Percentiles rank a stretch among this genome's conserved stretches.
Conservation (phyloP, 2,797 vertebrate genomes). For the Anableps anableps region DNA sequence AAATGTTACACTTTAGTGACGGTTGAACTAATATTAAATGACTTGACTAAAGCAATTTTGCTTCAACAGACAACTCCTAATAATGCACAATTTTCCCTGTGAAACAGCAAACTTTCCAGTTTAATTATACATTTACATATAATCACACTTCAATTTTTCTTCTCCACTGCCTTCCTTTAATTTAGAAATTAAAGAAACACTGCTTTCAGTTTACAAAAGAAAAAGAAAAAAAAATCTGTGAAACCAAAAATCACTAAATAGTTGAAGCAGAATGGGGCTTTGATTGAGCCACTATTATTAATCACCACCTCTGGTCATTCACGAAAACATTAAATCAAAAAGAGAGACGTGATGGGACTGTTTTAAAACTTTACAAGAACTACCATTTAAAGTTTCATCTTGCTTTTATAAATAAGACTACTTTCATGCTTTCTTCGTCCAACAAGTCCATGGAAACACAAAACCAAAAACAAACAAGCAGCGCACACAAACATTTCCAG, state of each 20-base stretch:
- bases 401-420: not conserved
- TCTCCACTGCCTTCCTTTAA: not conserved
- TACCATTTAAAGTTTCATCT: not conserved
- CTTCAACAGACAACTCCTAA: not conserved
- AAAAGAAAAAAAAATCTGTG: not conserved
- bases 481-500: not conserved
- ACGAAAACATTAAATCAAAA: not conserved
- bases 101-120: not conserved
- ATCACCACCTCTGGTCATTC: not conserved
- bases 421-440: not conserved
- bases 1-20: not conserved
- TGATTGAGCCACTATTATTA: conserved; percentile 1
- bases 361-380: not conserved
- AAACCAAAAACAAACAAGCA: not conserved
- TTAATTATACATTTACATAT: not conserved
- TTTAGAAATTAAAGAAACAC: not conserved
- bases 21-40: not conserved
- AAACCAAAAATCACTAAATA: not conserved
- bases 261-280: not conserved
- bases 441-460: not conserved
- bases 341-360: not conserved
- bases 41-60: not conserved
- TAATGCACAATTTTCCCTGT: not conserved
- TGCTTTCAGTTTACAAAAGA: not conserved
- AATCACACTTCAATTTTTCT: not conserved